A percentile compares a stretch with the other conserved stretches of the same genome.
Evolutionary conservation across 2,888 invertebrate genomes (phyloP).

Genomic region (Orthosia cruda): DNA sequence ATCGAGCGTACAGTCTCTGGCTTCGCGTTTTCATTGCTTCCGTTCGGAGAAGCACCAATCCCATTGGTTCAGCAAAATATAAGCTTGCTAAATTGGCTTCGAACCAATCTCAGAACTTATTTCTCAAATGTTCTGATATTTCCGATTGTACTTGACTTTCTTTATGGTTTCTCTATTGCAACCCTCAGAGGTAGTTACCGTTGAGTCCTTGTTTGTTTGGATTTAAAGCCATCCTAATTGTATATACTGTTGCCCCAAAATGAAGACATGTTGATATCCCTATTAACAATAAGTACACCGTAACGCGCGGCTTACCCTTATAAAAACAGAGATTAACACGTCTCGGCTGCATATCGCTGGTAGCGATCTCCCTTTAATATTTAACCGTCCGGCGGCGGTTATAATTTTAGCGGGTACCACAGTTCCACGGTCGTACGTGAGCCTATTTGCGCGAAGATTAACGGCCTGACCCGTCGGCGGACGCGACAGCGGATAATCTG

Average conservation of each 20-base stretch:
- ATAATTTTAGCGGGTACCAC: conserved; percentile 77
- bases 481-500: conserved; percentile 79
- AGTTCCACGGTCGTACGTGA: conserved; percentile 79
- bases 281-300: conserved; percentile 55
- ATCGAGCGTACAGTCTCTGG: not conserved
- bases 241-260: conserved; percentile 15
- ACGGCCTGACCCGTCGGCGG: conserved; percentile 76
- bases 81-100: conserved; percentile 33
- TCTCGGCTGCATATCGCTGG: conserved; percentile 68
- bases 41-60: conserved; percentile 5
- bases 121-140: conserved; percentile 3
- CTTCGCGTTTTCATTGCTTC: conserved; percentile 36
- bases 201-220: not conserved
- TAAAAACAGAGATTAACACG: conserved; percentile 75
- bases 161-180: not conserved
- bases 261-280: conserved; percentile 60
- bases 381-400: conserved; percentile 71
- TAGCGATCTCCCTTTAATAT: conserved; percentile 74
- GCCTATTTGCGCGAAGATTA: conserved; percentile 86
- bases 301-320: conserved; percentile 57
- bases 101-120: conserved; percentile 26
- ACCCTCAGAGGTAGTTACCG: not conserved
- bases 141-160: conserved; percentile 1
- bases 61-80: conserved; percentile 9
- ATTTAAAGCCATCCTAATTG: conserved; percentile 12